A percentile compares a stretch with the other conserved stretches of the same genome.
These are phyloP conservation scores for Acrocephalus scirpaceus DNA, from an alignment of 2,797 vertebrate species.

Conservation along the genomic window DNA sequence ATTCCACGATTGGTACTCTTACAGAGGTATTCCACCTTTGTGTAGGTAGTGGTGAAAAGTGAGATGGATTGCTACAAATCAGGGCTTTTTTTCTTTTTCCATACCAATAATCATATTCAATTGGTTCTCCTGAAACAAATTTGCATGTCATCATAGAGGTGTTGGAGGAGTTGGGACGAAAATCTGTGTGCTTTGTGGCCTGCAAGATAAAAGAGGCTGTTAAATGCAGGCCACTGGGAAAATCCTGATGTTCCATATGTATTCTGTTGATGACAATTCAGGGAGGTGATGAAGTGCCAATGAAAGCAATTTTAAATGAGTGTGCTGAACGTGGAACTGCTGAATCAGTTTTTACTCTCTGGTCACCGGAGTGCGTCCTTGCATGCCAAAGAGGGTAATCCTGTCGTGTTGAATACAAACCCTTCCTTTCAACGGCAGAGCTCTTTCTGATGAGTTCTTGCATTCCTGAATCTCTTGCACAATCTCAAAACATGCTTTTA, in stretches of 20 bases:
- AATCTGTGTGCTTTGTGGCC: background rate
- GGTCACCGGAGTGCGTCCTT: background rate
- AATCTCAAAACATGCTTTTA: background rate
- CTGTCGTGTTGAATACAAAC: background rate
- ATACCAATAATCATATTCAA: background rate
- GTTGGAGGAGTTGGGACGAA: background rate
- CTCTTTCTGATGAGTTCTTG: background rate
- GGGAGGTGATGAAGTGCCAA: background rate
- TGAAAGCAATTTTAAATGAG: background rate
- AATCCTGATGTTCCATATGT: background rate
- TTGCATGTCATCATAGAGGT: background rate
- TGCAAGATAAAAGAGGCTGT: background rate
- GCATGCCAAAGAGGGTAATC: background rate
- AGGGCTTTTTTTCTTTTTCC: background rate
- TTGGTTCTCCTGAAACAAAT: background rate
- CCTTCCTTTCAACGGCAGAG: background rate
- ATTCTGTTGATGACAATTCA: background rate
- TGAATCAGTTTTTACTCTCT: background rate
- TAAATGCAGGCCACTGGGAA: background rate
- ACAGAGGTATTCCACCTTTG: background rate
- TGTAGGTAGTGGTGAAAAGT: background rate
- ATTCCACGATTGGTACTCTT: background rate
- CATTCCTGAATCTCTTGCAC: background rate
- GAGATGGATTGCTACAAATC: background rate
- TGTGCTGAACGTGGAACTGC: background rate